Evolutionary conservation across 2,797 vertebrate genomes (phyloP), one percentile per base, ranked within the genome.

Genomic region (Gymnoscopelus braueri): DNA sequence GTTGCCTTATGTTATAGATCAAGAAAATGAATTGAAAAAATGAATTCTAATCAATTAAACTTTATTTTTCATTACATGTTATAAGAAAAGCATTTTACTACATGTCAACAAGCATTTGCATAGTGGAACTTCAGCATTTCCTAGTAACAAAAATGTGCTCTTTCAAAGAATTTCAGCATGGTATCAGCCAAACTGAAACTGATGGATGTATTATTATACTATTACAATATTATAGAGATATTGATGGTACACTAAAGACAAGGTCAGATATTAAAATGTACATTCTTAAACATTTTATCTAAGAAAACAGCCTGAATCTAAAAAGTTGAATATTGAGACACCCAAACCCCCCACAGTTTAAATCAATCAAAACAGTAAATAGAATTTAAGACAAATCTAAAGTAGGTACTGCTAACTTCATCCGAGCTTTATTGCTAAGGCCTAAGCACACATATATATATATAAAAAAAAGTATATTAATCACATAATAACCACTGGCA

Each of bases 1-100:
- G 39, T 35, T 35, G 4, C 3, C 48, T 10, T 14, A 5, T 51
- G 12, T 51, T 51, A 4, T 51, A 51, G n/a, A 51, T 51, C 5
- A 15, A n/a, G 14, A 51, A 51, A 51, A 51, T n/a, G 15, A n/a
- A n/a, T n/a, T n/a, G n/a, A n/a, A 67, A 19, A 3, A 48, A 68
- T 2, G 53, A 3, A 3, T 14, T 69, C 11, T 58, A 54, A 13
- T 32, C 4, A 77, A 58, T 7, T 14, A 3, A 69, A 69, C 50
- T 87, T 87, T 87, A 87, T 64, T 78, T 71, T 57, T 4, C 73
- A 80, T 76, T 51, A 72, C 2, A 19, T 19, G 65, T 63, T 51
- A n/a, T 13, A 51, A 51, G 23, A 65, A 61, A 19, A 74, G 72
- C 67, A 80, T 78, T 77, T 67, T 9, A 13, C n/a, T 51, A 51